Conservation (phyloP, 2,113 vertebrate genomes). For the Pungitius pungitius region DNA sequence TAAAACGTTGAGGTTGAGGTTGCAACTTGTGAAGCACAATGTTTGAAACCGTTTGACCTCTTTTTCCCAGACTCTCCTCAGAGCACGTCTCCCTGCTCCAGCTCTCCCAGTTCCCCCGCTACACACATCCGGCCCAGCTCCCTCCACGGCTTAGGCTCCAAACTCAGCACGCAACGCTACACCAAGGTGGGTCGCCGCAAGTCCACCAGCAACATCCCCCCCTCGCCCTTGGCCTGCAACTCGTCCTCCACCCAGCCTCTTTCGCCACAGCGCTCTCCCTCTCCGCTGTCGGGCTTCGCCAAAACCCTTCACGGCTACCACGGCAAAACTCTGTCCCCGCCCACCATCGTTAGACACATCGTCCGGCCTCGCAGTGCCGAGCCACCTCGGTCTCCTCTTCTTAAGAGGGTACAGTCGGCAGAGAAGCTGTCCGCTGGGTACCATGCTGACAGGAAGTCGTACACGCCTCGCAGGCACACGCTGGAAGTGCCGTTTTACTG, state of each 20-base stretch:
- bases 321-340: constrained; percentile 88
- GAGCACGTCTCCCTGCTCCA: constrained; percentile 91
- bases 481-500: constrained; percentile 77
- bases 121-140: constrained; percentile 94
- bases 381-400: constrained; percentile 87
- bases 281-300: constrained; percentile 84
- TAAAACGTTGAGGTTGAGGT: neutral
- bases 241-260: constrained; percentile 88
- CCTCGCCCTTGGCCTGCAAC: constrained; percentile 92
- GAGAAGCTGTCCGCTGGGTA: constrained; percentile 86
- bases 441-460: constrained; percentile 81
- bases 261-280: constrained; percentile 90
- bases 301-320: constrained; percentile 86
- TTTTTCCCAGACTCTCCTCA: constrained; percentile 89
- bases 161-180: constrained; percentile 88
- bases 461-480: constrained; percentile 81
- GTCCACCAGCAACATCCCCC: constrained; percentile 97
- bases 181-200: constrained; percentile 91
- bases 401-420: constrained; percentile 91
- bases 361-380: constrained; percentile 85
- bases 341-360: constrained; percentile 85
- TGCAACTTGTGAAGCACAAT: neutral
- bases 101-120: constrained; percentile 91
- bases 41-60: constrained; percentile 8
- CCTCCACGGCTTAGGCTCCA: constrained; percentile 91